Evolutionary conservation across 2,797 vertebrate species (phyloP), one percentile per base, ranked within the genome.

Genomic region (Eulemur rubriventer): DNA sequence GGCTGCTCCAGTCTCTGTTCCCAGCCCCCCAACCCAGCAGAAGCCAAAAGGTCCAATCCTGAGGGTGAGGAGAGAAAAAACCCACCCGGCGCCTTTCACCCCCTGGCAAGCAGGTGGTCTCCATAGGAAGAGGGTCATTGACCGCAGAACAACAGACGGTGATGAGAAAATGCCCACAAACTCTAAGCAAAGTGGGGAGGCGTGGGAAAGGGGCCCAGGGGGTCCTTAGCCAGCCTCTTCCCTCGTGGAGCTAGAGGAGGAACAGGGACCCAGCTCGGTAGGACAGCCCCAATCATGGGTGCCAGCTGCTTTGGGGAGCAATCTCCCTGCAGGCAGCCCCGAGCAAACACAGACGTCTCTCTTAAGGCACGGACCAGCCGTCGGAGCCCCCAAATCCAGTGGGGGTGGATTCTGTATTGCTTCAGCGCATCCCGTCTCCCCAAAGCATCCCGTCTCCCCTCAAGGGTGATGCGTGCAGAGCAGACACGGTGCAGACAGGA

Each of bases 331-430:
- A 63, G 46, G 63, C 43, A 72, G 30, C 61, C 70, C 16, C 20
- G 48, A 2, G 5, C 87, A 63, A 57, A 90, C 41, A 76, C 2
- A 79, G 24, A 82, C 43, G 59, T 93, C 70, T 76, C 70, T 86
- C 72, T 78, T 78, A 18, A 90, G n/a, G 48, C 80, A 93, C 97
- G 97, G 97, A 95, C 97, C 97, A 97, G 97, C 97, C 97, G 97
- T 94, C 57, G 9, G 79, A 93, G 69, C 93, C 86, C 95, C 97
- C 96, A 96, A 63, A 76, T 75, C 96, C 96, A 96, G 95, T 83
- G 35, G 90, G 89, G 38, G 69, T 78, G 79, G 22, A 30, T 52
- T 86, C 89, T 83, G n/a, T 13, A 41, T 46, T 72, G 52, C 52
- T 38, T 79, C 41, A 10, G 2, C 1, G 3, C 35, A 52, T 17